phyloP scores from a whole-genome alignment of 1,140 invertebrate genomes.

The Bombus terrestris region DNA sequence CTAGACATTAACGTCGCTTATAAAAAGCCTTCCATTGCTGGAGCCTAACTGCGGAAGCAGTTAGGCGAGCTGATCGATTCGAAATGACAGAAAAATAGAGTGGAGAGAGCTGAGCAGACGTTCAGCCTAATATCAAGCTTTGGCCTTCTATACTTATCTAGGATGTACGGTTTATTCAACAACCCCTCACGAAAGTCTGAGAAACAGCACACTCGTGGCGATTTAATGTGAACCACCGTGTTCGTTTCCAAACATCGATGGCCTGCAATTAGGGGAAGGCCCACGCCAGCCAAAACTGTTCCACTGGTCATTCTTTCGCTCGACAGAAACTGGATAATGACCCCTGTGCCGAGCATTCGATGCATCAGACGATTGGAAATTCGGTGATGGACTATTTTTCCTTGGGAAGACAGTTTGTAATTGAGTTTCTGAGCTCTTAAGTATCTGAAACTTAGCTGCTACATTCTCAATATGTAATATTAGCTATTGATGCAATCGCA shows the following conservation, averaged over 20 bases:
- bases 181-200: slow-evolving; percentile 42
- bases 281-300: not conserved
- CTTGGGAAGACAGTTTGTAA: not conserved
- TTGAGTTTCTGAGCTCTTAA: not conserved
- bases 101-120: not conserved
- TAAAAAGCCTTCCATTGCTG: not conserved
- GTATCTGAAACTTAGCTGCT: not conserved
- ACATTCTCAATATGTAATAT: not conserved
- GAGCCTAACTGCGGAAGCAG: not conserved
- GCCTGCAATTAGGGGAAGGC: slow-evolving; percentile 35
- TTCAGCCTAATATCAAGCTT: slow-evolving; percentile 27
- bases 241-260: not conserved
- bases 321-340: slow-evolving; percentile 14
- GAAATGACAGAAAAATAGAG: slow-evolving; percentile 27
- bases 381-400: not conserved
- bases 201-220: slow-evolving; percentile 55
- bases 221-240: slow-evolving; percentile 48
- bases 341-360: not conserved
- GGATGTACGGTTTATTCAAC: not conserved
- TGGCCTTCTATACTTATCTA: slow-evolving; percentile 8
- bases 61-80: slow-evolving; percentile 15
- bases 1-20: not conserved
- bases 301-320: slow-evolving; percentile 47
- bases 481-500: not conserved
- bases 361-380: not conserved